These are phyloP conservation scores for Agrotis exclamationis DNA, from an alignment of 2,888 invertebrate species.

Conservation along the genomic window DNA sequence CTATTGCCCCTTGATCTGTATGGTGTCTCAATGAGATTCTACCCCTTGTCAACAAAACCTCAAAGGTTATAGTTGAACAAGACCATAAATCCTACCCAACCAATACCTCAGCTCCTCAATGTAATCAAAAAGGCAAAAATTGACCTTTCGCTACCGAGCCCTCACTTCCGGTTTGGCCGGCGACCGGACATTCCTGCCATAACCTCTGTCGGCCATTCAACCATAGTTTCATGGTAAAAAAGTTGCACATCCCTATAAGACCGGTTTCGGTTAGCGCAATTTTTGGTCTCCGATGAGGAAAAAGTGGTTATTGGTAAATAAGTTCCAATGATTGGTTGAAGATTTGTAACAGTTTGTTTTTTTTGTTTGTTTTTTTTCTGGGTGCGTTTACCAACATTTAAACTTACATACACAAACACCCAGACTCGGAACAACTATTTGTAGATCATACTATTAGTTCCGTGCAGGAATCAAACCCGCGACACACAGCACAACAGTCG, in stretches of 20 bases:
- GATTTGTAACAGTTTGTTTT: too few species aligned
- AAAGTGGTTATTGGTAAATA: slow-evolving; percentile 12
- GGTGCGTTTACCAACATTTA: not conserved
- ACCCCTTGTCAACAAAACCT: not conserved
- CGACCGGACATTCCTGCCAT: slow-evolving; percentile 76
- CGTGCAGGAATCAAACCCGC: not conserved
- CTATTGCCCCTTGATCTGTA: not conserved
- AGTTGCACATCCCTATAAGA: slow-evolving; percentile 40
- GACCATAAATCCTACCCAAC: not conserved
- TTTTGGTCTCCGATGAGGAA: slow-evolving; percentile 31
- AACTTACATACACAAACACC: not conserved
- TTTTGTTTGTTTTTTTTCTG: not conserved
- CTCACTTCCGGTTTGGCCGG: slow-evolving; percentile 63
- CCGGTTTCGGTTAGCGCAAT: slow-evolving; percentile 57
- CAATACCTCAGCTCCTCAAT: not conserved
- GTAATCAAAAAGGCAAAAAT: slow-evolving; percentile 35
- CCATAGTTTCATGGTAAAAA: slow-evolving; percentile 55
- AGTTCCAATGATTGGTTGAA: slow-evolving; percentile 17
- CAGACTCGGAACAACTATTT: too few species aligned
- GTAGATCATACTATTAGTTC: not conserved
- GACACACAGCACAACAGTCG: too few species aligned
- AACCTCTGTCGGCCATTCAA: slow-evolving; percentile 62
- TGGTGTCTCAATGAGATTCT: not conserved
- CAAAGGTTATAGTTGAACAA: not conserved
- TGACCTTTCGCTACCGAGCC: slow-evolving; percentile 65